Base-by-base conservation (phyloP, 1,140 invertebrate species). In the Neocloeon triangulifer region DNA sequence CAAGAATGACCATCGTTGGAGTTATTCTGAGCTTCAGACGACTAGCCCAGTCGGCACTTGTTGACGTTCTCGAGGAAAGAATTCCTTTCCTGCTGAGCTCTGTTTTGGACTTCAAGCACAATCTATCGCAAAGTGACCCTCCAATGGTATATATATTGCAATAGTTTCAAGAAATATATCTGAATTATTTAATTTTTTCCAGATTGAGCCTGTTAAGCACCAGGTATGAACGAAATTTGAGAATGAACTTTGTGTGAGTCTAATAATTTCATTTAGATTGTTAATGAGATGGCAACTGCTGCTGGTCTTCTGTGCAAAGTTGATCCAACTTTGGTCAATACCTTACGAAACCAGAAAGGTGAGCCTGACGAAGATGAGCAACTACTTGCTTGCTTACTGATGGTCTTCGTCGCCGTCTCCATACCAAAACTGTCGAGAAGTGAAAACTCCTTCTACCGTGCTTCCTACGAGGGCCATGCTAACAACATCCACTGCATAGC, bases 401-500 rank as follows among this genome's bases (percentile, higher is more conserved):
- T 99, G 86, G 94, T 98, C 4, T 98, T 97, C 56, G 80, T 98
- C 1, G 94, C 94, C 0, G 89, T 98, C 18, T 91, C 91, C 0
- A 77, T 99, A 41, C 92, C 94, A 3, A 86, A 89, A 53, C 61
- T 98, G n/a, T 88, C 92, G 1, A 65, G 80, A 32, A 78, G 68
- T 41, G 89, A 95, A 31, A 70, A 69, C 28, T 86, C 84, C 0
- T 81, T 84, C 40, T 91, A 88, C 52, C 58, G 76, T 44, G 81
- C 91, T 4, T 82, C 82, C 2, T 60, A 96, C 12, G 85, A 94
- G 59, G 89, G 84, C 0, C 89, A 96, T 51, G 70, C 79, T 1
- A 99, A 98, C 55, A 99, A 99, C 51, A 92, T 88, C 38, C 94
- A 98, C 50, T 97, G 92, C 45, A 75, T 99, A 58, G 82, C 88